A percentile compares a stretch with the other conserved stretches of the same genome.
Conservation (phyloP, 2,113 vertebrate species). For the Corythornis cristatus region DNA sequence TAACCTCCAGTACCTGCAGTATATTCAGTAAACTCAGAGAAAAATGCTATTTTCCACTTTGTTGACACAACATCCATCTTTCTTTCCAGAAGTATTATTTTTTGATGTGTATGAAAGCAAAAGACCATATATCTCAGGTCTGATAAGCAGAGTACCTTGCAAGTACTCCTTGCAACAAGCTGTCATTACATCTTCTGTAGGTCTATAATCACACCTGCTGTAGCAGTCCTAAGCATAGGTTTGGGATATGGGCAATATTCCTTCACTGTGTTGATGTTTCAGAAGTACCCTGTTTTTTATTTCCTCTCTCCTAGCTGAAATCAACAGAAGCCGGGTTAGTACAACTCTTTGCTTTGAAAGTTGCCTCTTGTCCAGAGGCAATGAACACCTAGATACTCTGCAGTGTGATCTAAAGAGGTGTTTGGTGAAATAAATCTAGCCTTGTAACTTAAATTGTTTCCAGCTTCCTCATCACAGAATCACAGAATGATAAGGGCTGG, state of each 20-base stretch:
- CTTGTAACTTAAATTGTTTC: neutral
- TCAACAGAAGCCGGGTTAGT: neutral
- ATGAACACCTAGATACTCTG: neutral
- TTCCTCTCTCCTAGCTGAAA: neutral
- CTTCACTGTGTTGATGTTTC: neutral
- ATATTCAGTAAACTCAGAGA: neutral
- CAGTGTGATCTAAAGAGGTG: neutral
- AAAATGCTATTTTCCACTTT: neutral
- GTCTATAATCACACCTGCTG: neutral
- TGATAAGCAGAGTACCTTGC: neutral
- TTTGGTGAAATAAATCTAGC: neutral
- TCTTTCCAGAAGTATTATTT: neutral
- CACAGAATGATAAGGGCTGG: too few relatives aligned
- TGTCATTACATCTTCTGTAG: neutral
- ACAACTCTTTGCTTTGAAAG: neutral
- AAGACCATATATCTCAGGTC: neutral
- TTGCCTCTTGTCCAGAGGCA: neutral
- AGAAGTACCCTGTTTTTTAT: neutral
- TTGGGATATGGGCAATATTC: neutral
- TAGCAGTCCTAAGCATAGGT: neutral
- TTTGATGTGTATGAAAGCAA: neutral
- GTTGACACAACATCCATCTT: neutral
- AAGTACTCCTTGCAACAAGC: neutral
- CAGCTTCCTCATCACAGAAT: neutral
- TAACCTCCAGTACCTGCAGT: neutral